These are phyloP conservation scores for Ariopsis seemanni DNA, from an alignment of 2,113 vertebrate species.

Conservation along the genomic window DNA sequence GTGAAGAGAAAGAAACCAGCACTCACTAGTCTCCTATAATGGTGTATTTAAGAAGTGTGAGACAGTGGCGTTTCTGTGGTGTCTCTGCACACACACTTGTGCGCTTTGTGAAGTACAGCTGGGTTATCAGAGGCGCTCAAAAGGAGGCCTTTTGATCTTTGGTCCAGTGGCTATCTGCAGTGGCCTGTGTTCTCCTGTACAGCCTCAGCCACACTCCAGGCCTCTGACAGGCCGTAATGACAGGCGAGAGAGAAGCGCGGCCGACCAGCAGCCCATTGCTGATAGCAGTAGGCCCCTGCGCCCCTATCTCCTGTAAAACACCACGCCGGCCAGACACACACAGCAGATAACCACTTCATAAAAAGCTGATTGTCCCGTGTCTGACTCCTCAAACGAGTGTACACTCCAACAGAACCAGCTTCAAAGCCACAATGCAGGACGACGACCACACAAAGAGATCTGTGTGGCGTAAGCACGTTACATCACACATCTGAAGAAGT, in stretches of 20 bases:
- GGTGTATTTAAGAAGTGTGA: constrained; percentile 19
- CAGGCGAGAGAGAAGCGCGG: constrained; percentile 81
- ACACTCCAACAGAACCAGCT: constrained; percentile 40
- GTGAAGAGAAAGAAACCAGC: constrained; percentile 7
- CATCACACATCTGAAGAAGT: constrained; percentile 16
- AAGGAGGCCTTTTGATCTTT: constrained; percentile 90
- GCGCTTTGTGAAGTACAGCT: constrained; percentile 66
- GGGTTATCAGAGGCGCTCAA: constrained; percentile 82
- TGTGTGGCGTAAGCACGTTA: not conserved
- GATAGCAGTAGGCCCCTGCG: constrained; percentile 73
- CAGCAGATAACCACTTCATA: constrained; percentile 63
- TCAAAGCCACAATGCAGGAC: constrained; percentile 46
- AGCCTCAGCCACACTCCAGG: constrained; percentile 81
- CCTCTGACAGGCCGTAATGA: constrained; percentile 89
- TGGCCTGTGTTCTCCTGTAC: constrained; percentile 72
- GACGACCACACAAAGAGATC: constrained; percentile 14
- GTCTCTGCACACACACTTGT: constrained; percentile 46
- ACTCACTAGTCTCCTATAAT: constrained; percentile 38
- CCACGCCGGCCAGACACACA: constrained; percentile 64
- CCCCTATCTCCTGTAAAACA: constrained; percentile 84
- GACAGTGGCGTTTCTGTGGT: constrained; percentile 20
- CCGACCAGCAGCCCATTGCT: constrained; percentile 78
- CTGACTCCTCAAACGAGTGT: constrained; percentile 43
- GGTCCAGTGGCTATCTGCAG: constrained; percentile 87
- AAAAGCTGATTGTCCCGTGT: constrained; percentile 55